Percentiles rank a stretch among this genome's conserved stretches.
Conservation (phyloP, 1,140 invertebrate genomes). For the Ceratitis capitata region DNA sequence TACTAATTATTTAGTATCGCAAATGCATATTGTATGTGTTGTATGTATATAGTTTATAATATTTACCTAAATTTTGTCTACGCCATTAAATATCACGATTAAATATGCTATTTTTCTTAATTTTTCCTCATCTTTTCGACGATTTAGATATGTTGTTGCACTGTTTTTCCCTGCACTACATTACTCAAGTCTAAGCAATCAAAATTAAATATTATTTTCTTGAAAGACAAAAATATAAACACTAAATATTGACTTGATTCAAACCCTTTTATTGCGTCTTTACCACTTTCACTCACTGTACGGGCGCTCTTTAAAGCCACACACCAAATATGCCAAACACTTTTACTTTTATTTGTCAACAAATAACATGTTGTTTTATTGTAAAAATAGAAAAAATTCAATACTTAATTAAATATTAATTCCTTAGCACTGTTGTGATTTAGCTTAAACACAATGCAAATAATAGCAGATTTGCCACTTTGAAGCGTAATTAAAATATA, state of each 20-base stretch:
- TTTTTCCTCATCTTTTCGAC: not conserved
- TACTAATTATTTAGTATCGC: not conserved
- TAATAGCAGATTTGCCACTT: not conserved
- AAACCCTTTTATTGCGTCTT: not conserved
- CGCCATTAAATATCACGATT: slow-evolving; percentile 12
- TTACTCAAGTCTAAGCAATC: not conserved
- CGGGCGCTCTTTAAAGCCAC: not conserved
- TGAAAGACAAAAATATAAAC: not conserved
- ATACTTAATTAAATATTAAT: too few relatives aligned
- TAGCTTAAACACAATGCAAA: not conserved
- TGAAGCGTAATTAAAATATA: slow-evolving; percentile 16
- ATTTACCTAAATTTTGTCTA: slow-evolving; percentile 18
- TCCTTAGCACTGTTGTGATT: not conserved
- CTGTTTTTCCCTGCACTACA: slow-evolving; percentile 13
- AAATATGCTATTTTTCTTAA: not conserved
- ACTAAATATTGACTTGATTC: not conserved
- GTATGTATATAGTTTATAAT: not conserved
- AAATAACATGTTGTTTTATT: not conserved
- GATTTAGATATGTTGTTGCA: slow-evolving; percentile 21
- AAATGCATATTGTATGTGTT: not conserved
- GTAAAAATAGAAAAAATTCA: too few relatives aligned
- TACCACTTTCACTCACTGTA: not conserved
- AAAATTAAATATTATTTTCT: not conserved
- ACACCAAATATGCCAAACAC: not conserved
- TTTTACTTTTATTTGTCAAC: not conserved